Evolutionary conservation across 2,888 invertebrate species (phyloP), one percentile per base, ranked within the genome.

Genomic region (Amiota minor): DNA sequence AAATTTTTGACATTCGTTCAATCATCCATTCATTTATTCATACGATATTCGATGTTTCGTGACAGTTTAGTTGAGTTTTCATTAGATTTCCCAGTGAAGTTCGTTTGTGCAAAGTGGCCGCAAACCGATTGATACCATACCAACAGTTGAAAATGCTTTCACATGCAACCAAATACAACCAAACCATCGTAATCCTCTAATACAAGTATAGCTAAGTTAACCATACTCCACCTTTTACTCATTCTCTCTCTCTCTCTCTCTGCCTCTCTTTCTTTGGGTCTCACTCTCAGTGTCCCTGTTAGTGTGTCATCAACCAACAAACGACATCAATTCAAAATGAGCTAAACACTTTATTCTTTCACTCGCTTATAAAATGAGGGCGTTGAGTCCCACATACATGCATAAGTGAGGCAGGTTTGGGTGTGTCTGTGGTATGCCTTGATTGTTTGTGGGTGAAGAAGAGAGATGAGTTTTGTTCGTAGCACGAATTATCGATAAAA

Each of bases 401-500:
- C 35, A 35, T 35, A 35, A 4, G 35, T 35, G 35, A 8, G 6
- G 35, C 35, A 35, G 35, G 1, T 18, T 11, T 59, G n/a, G n/a
- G 2, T 59, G 20, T 14, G 59, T 20, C 18, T 16, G 59, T 18
- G 18, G 11, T 18, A 11, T 62, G 45, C n/a, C 23, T 35, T 11
- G 14, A 23, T 8, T 61, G 72, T 64, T 20, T 71, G 72, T 64
- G 71, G 64, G 47, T 45, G 45, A 14, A 12, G 46, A 35, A 35
- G 35, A 35, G 35, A 35, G 35, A 6, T 35, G 35, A 35, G 23
- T 23, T 23, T 46, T 14, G n/a, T 46, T 14, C 53, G 61, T 70
- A 61, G 59, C 80, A 81, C 78, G 78, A 74, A 76, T 78, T 82
- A 84, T 82, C 82, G 82, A 82, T 84, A 82, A 82, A 82, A 82